phyloP scores from a whole-genome alignment of 2,888 invertebrate species.

The Noctua janthina region DNA sequence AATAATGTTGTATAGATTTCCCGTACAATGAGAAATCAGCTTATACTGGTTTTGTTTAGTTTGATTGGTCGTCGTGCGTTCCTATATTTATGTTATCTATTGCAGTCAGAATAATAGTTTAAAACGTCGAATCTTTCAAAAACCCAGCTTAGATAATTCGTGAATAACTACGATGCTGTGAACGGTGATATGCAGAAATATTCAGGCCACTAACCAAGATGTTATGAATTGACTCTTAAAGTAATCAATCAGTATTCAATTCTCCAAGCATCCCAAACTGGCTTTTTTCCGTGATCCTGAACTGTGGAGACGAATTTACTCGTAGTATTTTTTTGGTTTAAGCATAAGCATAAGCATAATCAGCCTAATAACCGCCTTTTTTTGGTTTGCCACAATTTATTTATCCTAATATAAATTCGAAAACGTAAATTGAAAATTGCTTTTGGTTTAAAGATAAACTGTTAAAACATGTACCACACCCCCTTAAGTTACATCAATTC shows the following conservation, averaged over 20 bases:
- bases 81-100: not conserved
- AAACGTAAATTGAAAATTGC: not conserved
- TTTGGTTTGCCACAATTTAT: not conserved
- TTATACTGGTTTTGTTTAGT: not conserved
- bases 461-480: not conserved
- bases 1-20: not conserved
- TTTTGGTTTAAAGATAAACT: not conserved
- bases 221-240: not conserved
- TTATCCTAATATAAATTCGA: not conserved
- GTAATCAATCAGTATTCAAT: not conserved
- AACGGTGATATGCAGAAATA: not conserved
- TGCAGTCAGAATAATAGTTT: not conserved
- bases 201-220: too few species aligned
- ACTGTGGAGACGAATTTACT: not conserved
- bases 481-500: conserved; percentile 4
- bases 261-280: not conserved
- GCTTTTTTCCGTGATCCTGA: too few species aligned
- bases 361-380: too few species aligned
- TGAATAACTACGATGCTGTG: too few species aligned
- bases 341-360: too few species aligned
- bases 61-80: not conserved
- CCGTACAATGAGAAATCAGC: not conserved
- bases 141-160: too few species aligned
- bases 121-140: not conserved
- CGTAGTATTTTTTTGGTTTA: not conserved